Percentiles rank a stretch among this genome's conserved stretches.
Evolutionary conservation across 2,113 vertebrate species (phyloP).

Genomic region (Passer domesticus): DNA sequence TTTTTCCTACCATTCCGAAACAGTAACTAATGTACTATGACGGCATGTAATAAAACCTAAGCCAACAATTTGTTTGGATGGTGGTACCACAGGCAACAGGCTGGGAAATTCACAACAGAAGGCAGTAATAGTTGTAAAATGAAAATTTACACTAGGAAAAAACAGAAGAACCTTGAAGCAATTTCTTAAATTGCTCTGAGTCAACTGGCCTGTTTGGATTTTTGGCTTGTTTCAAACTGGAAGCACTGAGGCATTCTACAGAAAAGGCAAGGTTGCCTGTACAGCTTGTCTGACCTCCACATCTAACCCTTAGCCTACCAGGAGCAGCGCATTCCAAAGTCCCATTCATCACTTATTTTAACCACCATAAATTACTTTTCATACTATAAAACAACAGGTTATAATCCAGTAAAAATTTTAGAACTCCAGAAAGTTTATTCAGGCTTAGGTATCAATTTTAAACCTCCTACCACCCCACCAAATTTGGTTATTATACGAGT

Average conservation of each 20-base stretch:
- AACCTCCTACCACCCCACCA: slow-evolving; percentile 6
- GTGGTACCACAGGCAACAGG: neutral
- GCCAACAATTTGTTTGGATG: neutral
- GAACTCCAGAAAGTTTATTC: slow-evolving; percentile 57
- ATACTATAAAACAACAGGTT: slow-evolving; percentile 59
- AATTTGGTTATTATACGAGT: slow-evolving; percentile 33
- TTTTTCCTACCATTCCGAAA: neutral
- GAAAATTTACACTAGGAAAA: neutral
- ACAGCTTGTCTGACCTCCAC: slow-evolving; percentile 10
- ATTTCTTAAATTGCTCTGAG: neutral
- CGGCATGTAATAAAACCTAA: neutral
- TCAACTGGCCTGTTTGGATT: neutral
- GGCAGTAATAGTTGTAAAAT: neutral
- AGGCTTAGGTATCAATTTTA: slow-evolving; percentile 61
- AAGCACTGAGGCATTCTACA: neutral
- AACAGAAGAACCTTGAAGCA: neutral
- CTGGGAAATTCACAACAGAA: neutral
- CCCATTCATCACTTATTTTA: slow-evolving; percentile 57
- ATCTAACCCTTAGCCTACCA: slow-evolving; percentile 16
- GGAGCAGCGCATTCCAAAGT: slow-evolving; percentile 16
- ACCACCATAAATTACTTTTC: slow-evolving; percentile 59
- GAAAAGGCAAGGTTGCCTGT: neutral
- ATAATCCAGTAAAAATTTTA: slow-evolving; percentile 59
- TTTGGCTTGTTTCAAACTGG: neutral
- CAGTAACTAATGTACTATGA: neutral